A percentile compares a stretch with the other conserved stretches of the same genome.
These are phyloP conservation scores for Pantala flavescens DNA, from an alignment of 1,140 invertebrate genomes.

Conservation along the genomic window DNA sequence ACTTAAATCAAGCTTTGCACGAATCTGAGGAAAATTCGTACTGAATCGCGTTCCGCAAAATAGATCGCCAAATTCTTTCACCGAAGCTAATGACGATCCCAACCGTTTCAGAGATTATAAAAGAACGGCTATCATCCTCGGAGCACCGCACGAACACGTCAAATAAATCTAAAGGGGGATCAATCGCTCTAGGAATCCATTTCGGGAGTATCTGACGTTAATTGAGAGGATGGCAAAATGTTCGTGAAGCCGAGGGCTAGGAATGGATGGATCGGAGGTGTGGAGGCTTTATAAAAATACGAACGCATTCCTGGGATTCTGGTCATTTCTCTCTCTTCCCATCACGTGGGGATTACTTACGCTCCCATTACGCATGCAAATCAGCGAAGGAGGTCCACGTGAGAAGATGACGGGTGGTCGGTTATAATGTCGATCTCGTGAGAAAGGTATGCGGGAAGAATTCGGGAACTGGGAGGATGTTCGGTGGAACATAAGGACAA, in stretches of 20 bases:
- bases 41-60: too few relatives aligned
- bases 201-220: too few relatives aligned
- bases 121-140: too few relatives aligned
- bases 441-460: neutral
- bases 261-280: neutral
- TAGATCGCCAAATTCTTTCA: too few relatives aligned
- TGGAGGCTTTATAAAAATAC: neutral
- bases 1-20: too few relatives aligned
- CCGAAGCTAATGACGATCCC: too few relatives aligned
- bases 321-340: neutral
- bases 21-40: too few relatives aligned
- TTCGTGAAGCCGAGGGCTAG: neutral
- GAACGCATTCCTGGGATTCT: slow-evolving; percentile 3
- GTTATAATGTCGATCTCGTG: neutral
- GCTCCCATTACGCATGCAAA: slow-evolving; percentile 7
- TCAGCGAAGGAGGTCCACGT: neutral
- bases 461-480: neutral
- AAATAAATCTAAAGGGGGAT: too few relatives aligned
- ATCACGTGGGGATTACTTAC: neutral
- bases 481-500: neutral
- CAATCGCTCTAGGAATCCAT: too few relatives aligned
- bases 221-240: too few relatives aligned
- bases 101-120: too few relatives aligned
- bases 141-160: too few relatives aligned
- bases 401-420: neutral